Evolutionary conservation across 2,797 vertebrate species (phyloP), one percentile per base, ranked within the genome.

Genomic region (Urocyon cinereoargenteus): DNA sequence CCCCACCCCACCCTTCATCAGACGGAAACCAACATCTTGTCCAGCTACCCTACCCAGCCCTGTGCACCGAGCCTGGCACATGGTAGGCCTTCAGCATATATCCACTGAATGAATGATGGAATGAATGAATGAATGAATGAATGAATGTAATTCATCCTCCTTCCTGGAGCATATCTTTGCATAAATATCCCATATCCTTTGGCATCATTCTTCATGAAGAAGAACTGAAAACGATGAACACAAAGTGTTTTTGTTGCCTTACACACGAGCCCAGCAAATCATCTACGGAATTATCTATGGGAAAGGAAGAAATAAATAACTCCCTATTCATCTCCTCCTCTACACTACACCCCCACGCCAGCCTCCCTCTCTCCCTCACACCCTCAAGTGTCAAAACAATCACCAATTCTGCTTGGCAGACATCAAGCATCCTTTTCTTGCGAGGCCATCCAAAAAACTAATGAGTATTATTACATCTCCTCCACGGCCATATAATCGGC

Each of bases 251-350:
- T 98, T 98, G 96, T 97, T 59, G 86, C 72, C 87, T 97, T 97
- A 95, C 85, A 94, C 79, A 96, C 70, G 87, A 98, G 94, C 77
- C 79, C 93, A 96, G 92, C 78, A 98, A 97, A 92, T 98, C 86
- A 96, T 93, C 98, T 88, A 95, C 96, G 97, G 97, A 98, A 98
- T 96, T 95, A 96, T 97, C 96, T 91, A 89, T 94, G 24, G 75
- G 31, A 98, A 97, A 98, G 97, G 94, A 98, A 98, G 97, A 98
- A 97, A 93, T 75, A 97, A 97, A 97, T 75, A 88, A 97, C 77
- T 94, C 98, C 96, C 83, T 73, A 8, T 36, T 81, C 40, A 9
- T 94, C 78, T 77, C 77, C 40, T 83, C 90, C 81, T 72, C 55
- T n/a, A 34, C 19, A 1, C 31, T 84, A 66, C 72, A 49, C 59